Evolutionary conservation across 2,797 vertebrate genomes (phyloP).

Genomic region (Cynopterus sphinx): DNA sequence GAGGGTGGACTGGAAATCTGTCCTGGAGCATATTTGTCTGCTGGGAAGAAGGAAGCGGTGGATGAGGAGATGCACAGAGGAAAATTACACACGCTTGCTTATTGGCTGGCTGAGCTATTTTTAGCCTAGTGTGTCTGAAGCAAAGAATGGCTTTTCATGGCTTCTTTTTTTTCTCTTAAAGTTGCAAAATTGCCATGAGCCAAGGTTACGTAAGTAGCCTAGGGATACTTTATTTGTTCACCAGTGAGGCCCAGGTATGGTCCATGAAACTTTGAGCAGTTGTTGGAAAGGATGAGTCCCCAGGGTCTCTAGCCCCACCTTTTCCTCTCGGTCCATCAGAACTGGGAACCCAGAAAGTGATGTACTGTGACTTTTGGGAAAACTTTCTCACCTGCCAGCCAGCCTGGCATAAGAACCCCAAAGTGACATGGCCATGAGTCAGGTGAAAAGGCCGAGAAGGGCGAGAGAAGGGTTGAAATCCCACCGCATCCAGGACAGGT

Average conservation of each 20-base stretch:
- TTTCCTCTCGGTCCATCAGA: background rate
- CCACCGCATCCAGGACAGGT: fast-evolving
- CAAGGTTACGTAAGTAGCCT: slow-evolving; percentile 40
- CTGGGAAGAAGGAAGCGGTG: background rate
- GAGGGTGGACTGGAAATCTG: background rate
- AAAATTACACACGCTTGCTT: slow-evolving; percentile 56
- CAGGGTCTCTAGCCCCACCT: background rate
- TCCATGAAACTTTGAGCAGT: background rate
- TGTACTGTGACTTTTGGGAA: background rate
- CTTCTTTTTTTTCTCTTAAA: slow-evolving; percentile 50
- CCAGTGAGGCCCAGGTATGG: background rate
- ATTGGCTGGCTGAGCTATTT: slow-evolving; percentile 65
- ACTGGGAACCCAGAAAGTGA: background rate
- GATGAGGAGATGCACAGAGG: slow-evolving; percentile 39
- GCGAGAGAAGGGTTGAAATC: background rate
- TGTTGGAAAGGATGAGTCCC: background rate
- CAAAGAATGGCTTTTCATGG: slow-evolving; percentile 66
- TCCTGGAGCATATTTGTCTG: background rate
- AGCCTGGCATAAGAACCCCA: background rate
- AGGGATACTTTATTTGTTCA: background rate
- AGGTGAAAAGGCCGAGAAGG: background rate
- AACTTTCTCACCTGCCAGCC: background rate
- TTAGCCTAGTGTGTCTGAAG: slow-evolving; percentile 70
- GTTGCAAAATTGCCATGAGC: slow-evolving; percentile 56
- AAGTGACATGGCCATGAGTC: fast-evolving